phyloP scores from a whole-genome alignment of 92 coral and sea anemone genomes.

The Galaxea fascicularis region DNA sequence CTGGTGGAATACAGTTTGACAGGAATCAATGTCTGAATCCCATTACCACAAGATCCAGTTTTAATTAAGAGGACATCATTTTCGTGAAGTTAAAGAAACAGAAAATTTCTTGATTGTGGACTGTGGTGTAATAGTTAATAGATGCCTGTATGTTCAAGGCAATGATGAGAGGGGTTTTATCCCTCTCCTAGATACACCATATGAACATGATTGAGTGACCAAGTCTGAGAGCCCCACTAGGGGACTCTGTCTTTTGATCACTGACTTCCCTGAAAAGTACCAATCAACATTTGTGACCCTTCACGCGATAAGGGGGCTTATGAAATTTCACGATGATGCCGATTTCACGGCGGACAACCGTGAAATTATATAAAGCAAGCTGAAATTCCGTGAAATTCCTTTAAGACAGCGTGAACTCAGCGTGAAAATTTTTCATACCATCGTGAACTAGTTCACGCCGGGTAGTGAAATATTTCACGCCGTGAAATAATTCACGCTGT shows the following conservation, averaged over 20 bases:
- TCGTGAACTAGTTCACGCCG: too few relatives aligned
- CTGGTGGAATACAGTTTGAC: constrained; percentile 19
- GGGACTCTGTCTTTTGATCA: neutral
- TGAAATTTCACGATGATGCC: too few relatives aligned
- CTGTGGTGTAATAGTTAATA: constrained; percentile 20
- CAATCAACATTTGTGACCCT: too few relatives aligned
- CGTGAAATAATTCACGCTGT: too few relatives aligned
- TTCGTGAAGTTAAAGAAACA: neutral
- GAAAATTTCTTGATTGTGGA: neutral
- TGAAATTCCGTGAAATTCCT: too few relatives aligned
- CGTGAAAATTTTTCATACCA: too few relatives aligned
- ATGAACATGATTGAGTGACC: constrained; percentile 52
- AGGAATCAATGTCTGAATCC: constrained; percentile 51
- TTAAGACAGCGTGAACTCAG: too few relatives aligned
- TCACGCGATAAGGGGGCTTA: too few relatives aligned
- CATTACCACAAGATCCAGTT: constrained; percentile 47
- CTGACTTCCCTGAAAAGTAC: neutral
- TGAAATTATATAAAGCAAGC: too few relatives aligned
- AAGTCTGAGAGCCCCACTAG: neutral
- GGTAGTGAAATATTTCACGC: too few relatives aligned
- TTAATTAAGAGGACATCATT: constrained; percentile 6
- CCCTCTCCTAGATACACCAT: constrained; percentile 58
- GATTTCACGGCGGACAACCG: too few relatives aligned
- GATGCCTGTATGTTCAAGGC: constrained; percentile 37
- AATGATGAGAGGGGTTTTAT: constrained; percentile 46